Base-by-base conservation (phyloP, 1,140 invertebrate genomes). In the Drosophila grimshawi region DNA sequence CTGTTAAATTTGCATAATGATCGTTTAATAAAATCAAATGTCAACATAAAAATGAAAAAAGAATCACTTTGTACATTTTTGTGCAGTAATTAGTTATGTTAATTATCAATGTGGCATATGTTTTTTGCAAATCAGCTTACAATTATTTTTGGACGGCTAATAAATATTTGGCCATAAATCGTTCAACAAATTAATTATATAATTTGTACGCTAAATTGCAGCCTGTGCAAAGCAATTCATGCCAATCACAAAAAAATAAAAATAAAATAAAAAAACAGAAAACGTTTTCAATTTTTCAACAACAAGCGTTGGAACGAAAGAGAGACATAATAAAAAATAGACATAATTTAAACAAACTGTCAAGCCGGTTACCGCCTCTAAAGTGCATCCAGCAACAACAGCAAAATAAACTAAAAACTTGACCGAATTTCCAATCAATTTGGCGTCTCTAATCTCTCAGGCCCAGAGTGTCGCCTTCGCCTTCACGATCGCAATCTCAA, bases 361-460 rank as follows among this genome's bases (percentile, higher is more conserved):
- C 63, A 66, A 83, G 81, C 81, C 81, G 81, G 81, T 83, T 77
- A 68, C 70, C 70, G 73, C 65, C 81, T 77, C 48, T 57, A 30
- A 49, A 85, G 77, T 85, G 78, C 81, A 85, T 80, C 81, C 56
- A 78, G 27, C 33, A 51, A 53, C 62, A 80, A 71, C 46, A 60
- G 41, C 48, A 67, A 55, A 5, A 4, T 3, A 5, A 48, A 39
- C 29, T 30, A 27, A 57, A 68, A 75, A 86, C 82, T 88, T 88
- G 82, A 88, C 82, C 79, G 82, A 79, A 79, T 88, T 86, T 82
- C 63, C 64, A 70, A 77, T 66, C 66, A 68, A 76, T 77, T 88
- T 65, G 83, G 82, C 60, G 56, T 53, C 59, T 78, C 76, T 80
- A 83, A 83, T 82, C 80, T 76, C 80, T 43, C 19, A 19, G 19